A percentile compares a stretch with the other conserved stretches of the same genome.
Conservation (phyloP, 2,113 vertebrate genomes). For the Centropus unirufus region DNA sequence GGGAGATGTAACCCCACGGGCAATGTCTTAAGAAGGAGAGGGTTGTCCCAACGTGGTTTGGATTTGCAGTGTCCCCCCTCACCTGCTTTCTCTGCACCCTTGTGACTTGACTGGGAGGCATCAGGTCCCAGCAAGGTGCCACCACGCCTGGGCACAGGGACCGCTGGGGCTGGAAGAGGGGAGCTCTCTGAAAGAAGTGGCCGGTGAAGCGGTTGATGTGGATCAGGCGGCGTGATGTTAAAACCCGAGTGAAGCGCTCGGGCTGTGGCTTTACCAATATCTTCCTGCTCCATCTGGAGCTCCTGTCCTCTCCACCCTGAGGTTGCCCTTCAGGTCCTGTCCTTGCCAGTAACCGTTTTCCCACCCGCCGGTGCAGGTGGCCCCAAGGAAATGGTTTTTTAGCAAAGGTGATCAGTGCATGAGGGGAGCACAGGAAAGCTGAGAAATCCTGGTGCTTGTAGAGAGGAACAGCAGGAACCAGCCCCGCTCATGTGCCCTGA, state of each 20-base stretch:
- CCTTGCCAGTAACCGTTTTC: not conserved
- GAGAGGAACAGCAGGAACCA: not conserved
- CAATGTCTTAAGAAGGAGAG: not conserved
- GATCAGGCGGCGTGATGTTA: fast-evolving
- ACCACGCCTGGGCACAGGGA: not conserved
- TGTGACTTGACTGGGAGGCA: fast-evolving
- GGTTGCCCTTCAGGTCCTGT: not conserved
- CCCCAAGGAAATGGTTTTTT: not conserved
- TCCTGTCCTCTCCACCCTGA: not conserved
- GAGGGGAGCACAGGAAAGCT: not conserved
- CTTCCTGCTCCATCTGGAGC: not conserved
- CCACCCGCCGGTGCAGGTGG: fast-evolving
- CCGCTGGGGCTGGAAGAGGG: not conserved
- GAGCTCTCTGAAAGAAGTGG: not conserved
- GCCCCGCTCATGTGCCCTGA: not conserved
- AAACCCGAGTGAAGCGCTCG: fast-evolving
- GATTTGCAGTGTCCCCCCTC: not conserved
- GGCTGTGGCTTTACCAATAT: fast-evolving
- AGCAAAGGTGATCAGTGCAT: fast-evolving
- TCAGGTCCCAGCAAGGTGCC: not conserved
- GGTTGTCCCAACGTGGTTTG: fast-evolving
- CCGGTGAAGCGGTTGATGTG: fast-evolving
- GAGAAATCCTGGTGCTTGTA: not conserved
- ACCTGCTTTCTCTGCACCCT: not conserved
- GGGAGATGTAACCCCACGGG: too few relatives aligned